Evolutionary conservation across 2,113 vertebrate species (phyloP), one percentile per base, ranked within the genome.

Genomic region (Camelus dromedarius): DNA sequence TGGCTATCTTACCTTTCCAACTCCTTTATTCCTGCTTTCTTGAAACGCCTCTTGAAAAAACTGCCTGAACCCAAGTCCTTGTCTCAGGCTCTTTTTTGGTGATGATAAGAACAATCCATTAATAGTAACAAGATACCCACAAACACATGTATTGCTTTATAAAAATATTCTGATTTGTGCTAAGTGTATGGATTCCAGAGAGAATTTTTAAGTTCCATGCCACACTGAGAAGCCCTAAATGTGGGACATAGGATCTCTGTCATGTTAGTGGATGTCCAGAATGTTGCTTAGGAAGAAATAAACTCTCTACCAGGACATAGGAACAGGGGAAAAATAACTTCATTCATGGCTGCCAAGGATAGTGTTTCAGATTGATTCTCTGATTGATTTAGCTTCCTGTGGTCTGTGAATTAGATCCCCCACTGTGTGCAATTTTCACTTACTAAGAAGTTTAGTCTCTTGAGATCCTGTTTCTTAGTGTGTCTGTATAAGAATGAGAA

Each of bases 391-490:
- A 89, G 77, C 38, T 93, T 94, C 48, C 95, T 7, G 14, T 70
- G 42, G 48, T 52, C 46, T 81, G 66, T 35, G 58, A 88, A 92
- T 96, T 80, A 94, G 91, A 48, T 56, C n/a, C 46, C 69, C 38
- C n/a, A 76, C 42, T 52, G 10, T 90, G 89, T 95, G 48, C n/a
- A 88, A 6, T 87, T 95, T 95, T 96, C n/a, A 93, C 19, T 89
- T 93, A 82, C 14, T 87, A 83, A 93, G 48, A 89, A 88, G 62
- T 24, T 46, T 91, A 70, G 56, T 89, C 30, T 91, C 22, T 95
- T 38, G 77, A 50, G 35, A 89, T 97, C 50, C 46, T 92, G 42
- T 75, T 87, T 38, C 15, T 30, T 96, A 35, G 15, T 52, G 4
- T 92, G 46, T 73, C 75, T 96, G 66, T 28, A 60, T 96, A 46